Base-by-base conservation (phyloP, 2,888 invertebrate species). In the Nineta flava region DNA sequence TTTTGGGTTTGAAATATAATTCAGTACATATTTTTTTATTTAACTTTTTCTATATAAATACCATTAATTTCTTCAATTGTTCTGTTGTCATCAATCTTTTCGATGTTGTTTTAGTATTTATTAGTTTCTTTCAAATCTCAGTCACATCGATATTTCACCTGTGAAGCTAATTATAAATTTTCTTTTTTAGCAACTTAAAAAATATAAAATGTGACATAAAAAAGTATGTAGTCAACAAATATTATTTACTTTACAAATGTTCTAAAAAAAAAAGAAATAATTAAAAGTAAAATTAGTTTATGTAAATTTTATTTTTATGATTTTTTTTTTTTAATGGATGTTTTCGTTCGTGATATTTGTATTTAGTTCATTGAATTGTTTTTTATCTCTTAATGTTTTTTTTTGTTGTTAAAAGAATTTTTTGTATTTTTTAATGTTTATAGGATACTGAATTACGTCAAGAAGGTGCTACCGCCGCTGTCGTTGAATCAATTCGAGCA, bases 401-500 rank as follows among this genome's bases (percentile, higher is more conserved):
- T 12, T 43, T 9, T 19, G 10, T 17, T 17, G 1, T 43, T 43
- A 19, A 43, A 16, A n/a, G 43, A 17, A 43, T 17, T 12, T 19
- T 43, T 43, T 12, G 21, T 19, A 34, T 26, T 41, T n/a, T 17
- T 42, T 48, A 16, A 46, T 49, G 31, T 38, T 40, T 68, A 9
- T 61, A 74, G 67, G 76, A 76, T 58, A 71, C 75, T 10, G 79
- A 80, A 59, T 63, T 74, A 41, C 68, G 77, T 53, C 82, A 90
- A 59, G 91, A 91, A 66, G 81, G 81, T 56, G 75, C 87, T 9
- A 81, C 82, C 12, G 81, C 81, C 46, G 82, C 83, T 45, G 81
- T 87, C 34, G 78, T 87, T 5, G 88, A 87, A 60, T 81, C 84
- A 1, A 83, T 93, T 40, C 70, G 93, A 54, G 83, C 87, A 9